These are phyloP conservation scores for Brachystomella parvula DNA, from an alignment of 1,140 invertebrate genomes.

Conservation along the genomic window DNA sequence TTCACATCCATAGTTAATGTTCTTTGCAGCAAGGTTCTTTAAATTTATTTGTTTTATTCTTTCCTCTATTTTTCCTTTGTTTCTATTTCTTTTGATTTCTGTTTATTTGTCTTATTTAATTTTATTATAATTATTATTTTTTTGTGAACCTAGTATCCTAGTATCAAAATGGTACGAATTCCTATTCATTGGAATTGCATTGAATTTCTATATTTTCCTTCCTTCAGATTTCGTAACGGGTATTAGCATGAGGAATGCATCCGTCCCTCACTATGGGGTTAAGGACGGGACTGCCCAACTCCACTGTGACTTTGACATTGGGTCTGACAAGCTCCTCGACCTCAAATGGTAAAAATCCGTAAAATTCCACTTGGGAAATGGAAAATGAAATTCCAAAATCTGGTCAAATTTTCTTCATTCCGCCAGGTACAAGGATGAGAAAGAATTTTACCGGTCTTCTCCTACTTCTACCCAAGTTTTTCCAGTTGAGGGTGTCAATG, in stretches of 20 bases:
- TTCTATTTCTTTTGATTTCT: background rate
- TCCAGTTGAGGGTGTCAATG: background rate
- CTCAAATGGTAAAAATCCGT: conserved; percentile 29
- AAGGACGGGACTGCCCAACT: background rate
- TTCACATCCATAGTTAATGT: too few relatives aligned
- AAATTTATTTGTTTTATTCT: background rate
- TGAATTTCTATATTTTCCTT: background rate
- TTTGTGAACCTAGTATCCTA: background rate
- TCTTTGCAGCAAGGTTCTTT: too few relatives aligned
- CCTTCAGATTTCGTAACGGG: conserved; percentile 15
- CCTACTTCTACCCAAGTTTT: background rate
- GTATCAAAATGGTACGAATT: background rate
- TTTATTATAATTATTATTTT: background rate
- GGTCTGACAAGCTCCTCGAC: conserved; percentile 19
- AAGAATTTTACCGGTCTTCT: conserved; percentile 9
- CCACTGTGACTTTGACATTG: conserved; percentile 19
- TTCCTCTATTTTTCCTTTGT: background rate
- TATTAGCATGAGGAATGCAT: conserved; percentile 15
- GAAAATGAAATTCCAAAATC: too few relatives aligned
- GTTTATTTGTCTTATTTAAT: background rate
- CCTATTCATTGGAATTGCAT: background rate
- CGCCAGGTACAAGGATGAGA: conserved; percentile 13
- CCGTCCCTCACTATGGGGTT: conserved; percentile 17
- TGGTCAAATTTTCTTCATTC: too few relatives aligned
- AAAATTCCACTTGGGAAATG: too few relatives aligned